Evolutionary conservation across 2,797 vertebrate genomes (phyloP).

Genomic region (Moxostoma hubbsi): DNA sequence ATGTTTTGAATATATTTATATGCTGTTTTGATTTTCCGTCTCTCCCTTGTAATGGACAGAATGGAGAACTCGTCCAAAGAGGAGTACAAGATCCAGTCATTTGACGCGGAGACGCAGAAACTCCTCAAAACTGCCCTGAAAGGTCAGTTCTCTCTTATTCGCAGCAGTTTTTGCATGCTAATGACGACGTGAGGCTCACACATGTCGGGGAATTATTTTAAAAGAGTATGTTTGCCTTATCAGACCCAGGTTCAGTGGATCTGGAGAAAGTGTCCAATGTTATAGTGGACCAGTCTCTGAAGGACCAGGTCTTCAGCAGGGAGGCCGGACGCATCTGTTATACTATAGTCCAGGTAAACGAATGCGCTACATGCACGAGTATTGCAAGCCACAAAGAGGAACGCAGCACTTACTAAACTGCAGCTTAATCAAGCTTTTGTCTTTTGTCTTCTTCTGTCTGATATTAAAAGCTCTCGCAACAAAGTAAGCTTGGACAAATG

Average conservation of each 20-base stretch:
- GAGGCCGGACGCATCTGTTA: constrained; percentile 96
- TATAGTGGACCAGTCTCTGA: constrained; percentile 94
- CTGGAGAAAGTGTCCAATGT: constrained; percentile 91
- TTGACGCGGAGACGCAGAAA: constrained; percentile 89
- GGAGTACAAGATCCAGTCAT: constrained; percentile 93
- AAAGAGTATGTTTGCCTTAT: not conserved
- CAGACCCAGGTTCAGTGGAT: constrained; percentile 84
- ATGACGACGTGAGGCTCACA: not conserved
- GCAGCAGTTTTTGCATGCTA: too few species aligned
- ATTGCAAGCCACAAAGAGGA: too few species aligned
- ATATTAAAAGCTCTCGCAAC: too few species aligned
- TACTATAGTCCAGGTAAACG: constrained; percentile 92
- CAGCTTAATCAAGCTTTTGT: too few species aligned
- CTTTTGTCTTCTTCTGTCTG: too few species aligned
- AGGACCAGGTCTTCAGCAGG: constrained; percentile 93
- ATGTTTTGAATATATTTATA: too few species aligned
- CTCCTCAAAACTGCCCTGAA: constrained; percentile 95
- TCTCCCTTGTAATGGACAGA: constrained; percentile 21
- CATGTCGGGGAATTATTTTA: not conserved
- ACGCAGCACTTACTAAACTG: too few species aligned
- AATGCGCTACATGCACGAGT: too few species aligned
- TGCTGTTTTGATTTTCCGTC: too few species aligned
- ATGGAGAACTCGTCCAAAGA: constrained; percentile 89
- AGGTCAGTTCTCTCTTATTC: constrained; percentile 76
- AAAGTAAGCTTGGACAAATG: too few species aligned